Evolutionary conservation across 2,888 invertebrate species (phyloP).

Genomic region (Capitulum mitella): DNA sequence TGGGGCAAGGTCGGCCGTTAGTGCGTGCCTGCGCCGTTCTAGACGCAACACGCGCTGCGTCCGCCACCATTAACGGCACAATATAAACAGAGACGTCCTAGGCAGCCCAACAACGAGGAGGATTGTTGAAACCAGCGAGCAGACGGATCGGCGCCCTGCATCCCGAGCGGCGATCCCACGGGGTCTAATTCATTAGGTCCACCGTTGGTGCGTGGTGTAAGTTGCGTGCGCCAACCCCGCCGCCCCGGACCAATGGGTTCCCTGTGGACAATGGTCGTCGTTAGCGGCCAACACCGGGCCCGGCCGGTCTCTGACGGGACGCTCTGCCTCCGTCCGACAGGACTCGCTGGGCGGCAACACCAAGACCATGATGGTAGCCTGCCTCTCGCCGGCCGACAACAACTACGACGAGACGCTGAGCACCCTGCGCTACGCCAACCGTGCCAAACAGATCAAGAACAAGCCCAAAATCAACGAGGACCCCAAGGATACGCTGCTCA

Average conservation of each 20-base stretch:
- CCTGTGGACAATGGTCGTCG: constrained; percentile 26
- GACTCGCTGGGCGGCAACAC: constrained; percentile 81
- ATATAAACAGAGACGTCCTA: no score
- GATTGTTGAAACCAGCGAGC: no score
- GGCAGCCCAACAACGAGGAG: no score
- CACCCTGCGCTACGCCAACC: constrained; percentile 71
- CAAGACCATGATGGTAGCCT: constrained; percentile 80
- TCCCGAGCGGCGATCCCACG: no score
- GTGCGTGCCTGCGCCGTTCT: no score
- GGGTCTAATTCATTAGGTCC: no score
- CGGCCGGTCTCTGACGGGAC: not conserved
- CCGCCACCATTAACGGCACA: no score
- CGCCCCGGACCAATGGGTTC: constrained; percentile 2
- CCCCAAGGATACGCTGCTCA: constrained; percentile 76
- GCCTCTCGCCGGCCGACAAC: constrained; percentile 70
- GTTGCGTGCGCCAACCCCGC: not conserved
- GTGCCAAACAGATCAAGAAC: constrained; percentile 80
- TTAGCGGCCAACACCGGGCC: not conserved
- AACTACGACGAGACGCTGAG: constrained; percentile 78
- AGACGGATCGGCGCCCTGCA: no score
- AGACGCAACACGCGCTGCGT: no score
- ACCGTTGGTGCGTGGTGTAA: constrained; percentile 26
- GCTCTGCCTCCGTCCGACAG: constrained; percentile 42
- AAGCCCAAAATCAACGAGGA: constrained; percentile 79
- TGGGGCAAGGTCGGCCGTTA: no score